These are phyloP conservation scores for Haliclystus octoradiatus DNA, from an alignment of 30 jellyfish, hydroid and myxozoan genomes.

Conservation along the genomic window DNA sequence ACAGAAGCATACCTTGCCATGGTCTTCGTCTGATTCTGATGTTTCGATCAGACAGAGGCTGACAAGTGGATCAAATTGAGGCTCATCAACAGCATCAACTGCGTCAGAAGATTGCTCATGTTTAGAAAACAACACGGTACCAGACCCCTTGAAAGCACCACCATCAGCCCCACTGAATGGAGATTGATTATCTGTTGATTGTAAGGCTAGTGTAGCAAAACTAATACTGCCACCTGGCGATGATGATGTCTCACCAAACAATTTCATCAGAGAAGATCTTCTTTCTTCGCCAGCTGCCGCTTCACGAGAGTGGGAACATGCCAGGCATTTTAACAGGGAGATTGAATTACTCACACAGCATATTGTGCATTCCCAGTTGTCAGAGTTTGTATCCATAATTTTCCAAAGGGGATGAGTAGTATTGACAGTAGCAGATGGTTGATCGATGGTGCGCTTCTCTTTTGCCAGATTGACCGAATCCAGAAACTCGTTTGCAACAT, in stretches of 20 bases:
- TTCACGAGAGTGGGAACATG: not conserved
- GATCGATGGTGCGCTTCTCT: not conserved
- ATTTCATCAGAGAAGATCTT: no score
- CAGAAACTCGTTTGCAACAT: constrained; percentile 12
- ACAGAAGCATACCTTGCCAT: constrained; percentile 17
- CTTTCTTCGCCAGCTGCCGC: not conserved
- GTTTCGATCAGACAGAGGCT: constrained; percentile 4
- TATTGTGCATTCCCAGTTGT: not conserved
- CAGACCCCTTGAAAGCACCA: not conserved
- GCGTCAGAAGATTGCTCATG: not conserved
- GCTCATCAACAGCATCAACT: constrained; percentile 11
- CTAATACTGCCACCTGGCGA: no score
- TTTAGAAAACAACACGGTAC: not conserved
- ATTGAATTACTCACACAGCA: no score
- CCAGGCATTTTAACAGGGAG: no score
- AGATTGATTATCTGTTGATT: not conserved
- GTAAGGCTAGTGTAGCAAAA: not conserved
- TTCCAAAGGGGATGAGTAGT: not conserved
- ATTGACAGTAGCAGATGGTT: not conserved
- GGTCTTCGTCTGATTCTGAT: constrained; percentile 32
- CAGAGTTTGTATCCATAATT: not conserved
- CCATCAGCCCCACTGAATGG: not conserved
- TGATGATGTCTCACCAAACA: no score
- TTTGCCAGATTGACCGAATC: not conserved
- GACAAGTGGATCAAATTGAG: constrained; percentile 33